phyloP scores from a whole-genome alignment of 2,113 vertebrate species.

The Trogon melanurus region DNA sequence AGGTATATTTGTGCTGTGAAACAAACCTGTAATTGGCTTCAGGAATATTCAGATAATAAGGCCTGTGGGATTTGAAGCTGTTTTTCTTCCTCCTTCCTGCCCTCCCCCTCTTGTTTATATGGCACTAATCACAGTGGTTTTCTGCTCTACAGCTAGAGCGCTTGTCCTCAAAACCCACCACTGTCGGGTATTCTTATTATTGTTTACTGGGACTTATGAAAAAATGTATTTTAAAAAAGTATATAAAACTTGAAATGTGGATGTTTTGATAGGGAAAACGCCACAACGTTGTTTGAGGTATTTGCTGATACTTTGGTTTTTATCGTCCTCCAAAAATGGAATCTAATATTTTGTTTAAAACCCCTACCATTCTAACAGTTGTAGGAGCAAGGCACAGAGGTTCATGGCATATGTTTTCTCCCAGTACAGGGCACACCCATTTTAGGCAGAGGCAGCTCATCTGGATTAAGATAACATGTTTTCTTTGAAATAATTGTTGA shows the following conservation, averaged over 20 bases:
- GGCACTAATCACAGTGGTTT: neutral
- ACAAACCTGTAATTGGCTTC: neutral
- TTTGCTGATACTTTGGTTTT: neutral
- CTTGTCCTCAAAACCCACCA: neutral
- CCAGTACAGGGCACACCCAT: neutral
- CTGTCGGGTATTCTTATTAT: neutral
- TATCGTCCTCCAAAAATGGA: neutral
- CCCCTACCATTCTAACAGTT: neutral
- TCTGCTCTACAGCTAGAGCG: neutral
- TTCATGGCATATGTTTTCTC: neutral
- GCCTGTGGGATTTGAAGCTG: slow-evolving; percentile 6
- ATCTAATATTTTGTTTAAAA: neutral
- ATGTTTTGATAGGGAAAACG: neutral
- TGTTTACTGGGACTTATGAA: neutral
- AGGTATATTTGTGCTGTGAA: neutral
- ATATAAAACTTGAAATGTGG: no score
- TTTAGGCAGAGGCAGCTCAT: neutral
- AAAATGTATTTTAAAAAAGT: neutral
- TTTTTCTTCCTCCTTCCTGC: slow-evolving; percentile 1
- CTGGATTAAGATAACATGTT: neutral
- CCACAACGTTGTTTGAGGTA: neutral
- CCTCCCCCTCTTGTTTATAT: neutral
- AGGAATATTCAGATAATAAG: slow-evolving; percentile 9
- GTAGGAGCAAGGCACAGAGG: neutral
- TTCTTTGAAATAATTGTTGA: neutral